These are phyloP conservation scores for Thereva nobilitata DNA, from an alignment of 2,888 invertebrate genomes.

Conservation along the genomic window DNA sequence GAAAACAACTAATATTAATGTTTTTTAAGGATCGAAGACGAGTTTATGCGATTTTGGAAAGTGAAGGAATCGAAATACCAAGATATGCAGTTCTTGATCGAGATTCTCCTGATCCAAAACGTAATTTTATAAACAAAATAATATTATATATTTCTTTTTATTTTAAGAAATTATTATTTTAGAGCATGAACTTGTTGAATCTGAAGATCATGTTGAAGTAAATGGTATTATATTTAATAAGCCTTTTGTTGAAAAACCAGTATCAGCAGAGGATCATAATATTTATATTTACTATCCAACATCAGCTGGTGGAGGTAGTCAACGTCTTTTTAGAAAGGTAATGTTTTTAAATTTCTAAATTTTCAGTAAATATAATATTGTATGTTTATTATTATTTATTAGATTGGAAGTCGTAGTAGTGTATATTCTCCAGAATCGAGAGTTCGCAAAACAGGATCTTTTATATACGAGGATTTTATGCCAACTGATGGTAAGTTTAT, in stretches of 20 bases:
- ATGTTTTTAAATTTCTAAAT: neutral
- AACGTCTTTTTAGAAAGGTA: constrained; percentile 96
- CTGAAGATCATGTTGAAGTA: constrained; percentile 96
- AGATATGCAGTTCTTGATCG: constrained; percentile 95
- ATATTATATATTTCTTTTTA: constrained; percentile 9
- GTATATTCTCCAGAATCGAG: constrained; percentile 97
- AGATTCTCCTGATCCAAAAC: constrained; percentile 88
- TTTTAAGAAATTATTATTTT: constrained; percentile 45
- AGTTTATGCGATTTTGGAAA: constrained; percentile 92
- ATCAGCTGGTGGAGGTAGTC: constrained; percentile 97
- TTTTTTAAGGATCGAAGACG: constrained; percentile 77
- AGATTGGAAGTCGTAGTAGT: constrained; percentile 98
- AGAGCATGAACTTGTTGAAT: constrained; percentile 92
- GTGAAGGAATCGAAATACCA: constrained; percentile 96
- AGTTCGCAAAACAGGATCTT: constrained; percentile 95
- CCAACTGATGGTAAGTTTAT: constrained; percentile 88
- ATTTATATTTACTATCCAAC: constrained; percentile 99
- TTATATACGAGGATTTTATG: constrained; percentile 99
- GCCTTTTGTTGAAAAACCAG: constrained; percentile 99
- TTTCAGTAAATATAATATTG: constrained; percentile 41
- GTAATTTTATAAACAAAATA: constrained; percentile 61
- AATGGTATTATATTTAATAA: constrained; percentile 95
- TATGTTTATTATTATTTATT: constrained; percentile 44
- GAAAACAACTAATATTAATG: constrained; percentile 19
- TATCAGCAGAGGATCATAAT: constrained; percentile 99